Evolutionary conservation across 2,113 vertebrate species (phyloP).

Genomic region (Rhinopithecus roxellana): DNA sequence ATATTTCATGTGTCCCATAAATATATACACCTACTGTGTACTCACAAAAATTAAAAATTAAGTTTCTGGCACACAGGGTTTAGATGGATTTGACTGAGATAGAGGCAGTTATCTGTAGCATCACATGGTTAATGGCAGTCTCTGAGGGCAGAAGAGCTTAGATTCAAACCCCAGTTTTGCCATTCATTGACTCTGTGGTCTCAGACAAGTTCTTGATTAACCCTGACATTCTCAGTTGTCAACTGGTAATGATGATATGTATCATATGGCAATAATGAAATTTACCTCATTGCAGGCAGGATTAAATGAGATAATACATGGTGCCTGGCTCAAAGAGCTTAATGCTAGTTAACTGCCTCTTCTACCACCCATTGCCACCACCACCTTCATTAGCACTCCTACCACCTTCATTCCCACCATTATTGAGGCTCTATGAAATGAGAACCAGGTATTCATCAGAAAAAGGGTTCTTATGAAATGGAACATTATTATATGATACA

Average conservation of each 20-base stretch:
- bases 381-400: too few relatives aligned
- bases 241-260: background rate
- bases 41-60: too few relatives aligned
- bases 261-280: background rate
- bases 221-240: background rate
- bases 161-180: background rate
- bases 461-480: background rate
- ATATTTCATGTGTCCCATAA: too few relatives aligned
- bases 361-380: rapidly evolving
- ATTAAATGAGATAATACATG: background rate
- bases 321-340: background rate
- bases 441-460: background rate
- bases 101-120: background rate
- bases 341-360: background rate
- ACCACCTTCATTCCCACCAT: background rate
- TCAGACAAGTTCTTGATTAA: background rate
- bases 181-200: background rate
- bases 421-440: background rate
- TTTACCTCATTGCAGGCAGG: background rate
- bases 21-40: too few relatives aligned
- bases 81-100: background rate
- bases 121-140: rapidly evolving
- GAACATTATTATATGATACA: background rate
- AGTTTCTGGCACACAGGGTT: background rate
- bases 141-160: background rate